Conservation (phyloP, 2,113 vertebrate genomes). For the Indicator maculatus region DNA sequence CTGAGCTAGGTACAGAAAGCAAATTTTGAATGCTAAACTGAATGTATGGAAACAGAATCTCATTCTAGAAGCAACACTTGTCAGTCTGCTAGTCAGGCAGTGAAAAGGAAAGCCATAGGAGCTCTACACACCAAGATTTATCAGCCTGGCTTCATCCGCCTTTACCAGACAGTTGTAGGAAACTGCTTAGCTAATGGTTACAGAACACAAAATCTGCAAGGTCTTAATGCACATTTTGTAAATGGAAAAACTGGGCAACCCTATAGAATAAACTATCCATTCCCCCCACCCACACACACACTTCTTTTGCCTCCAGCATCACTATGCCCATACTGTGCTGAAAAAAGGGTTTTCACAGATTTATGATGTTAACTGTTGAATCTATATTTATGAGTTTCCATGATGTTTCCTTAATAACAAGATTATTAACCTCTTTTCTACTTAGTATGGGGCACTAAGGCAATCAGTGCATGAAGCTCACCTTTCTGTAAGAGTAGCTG, state of each 20-base stretch:
- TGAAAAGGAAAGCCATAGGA: not conserved
- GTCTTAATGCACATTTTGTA: not conserved
- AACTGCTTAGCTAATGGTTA: not conserved
- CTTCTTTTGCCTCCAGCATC: not conserved
- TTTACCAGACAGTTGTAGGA: not conserved
- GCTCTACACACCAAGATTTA: not conserved
- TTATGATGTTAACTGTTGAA: slow-evolving; percentile 49
- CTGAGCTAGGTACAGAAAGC: not conserved
- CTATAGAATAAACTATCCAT: slow-evolving; percentile 21
- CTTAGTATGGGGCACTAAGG: slow-evolving; percentile 17
- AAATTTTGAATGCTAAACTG: not conserved
- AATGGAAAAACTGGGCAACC: not conserved
- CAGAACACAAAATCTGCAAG: not conserved
- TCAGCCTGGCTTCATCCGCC: not conserved
- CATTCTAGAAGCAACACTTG: not conserved
- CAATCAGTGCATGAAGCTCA: slow-evolving; percentile 7
- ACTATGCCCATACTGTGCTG: slow-evolving; percentile 35
- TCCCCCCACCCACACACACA: not conserved
- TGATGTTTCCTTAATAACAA: slow-evolving; percentile 42
- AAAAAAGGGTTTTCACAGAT: slow-evolving; percentile 20
- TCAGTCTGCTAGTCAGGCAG: not conserved
- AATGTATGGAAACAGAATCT: not conserved
- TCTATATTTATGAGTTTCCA: slow-evolving; percentile 61
- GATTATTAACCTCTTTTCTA: slow-evolving; percentile 31
- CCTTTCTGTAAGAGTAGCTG: not conserved